Percentiles rank a stretch among this genome's conserved stretches.
Evolutionary conservation across 2,888 invertebrate species (phyloP).

Genomic region (Nomada ferruginata): DNA sequence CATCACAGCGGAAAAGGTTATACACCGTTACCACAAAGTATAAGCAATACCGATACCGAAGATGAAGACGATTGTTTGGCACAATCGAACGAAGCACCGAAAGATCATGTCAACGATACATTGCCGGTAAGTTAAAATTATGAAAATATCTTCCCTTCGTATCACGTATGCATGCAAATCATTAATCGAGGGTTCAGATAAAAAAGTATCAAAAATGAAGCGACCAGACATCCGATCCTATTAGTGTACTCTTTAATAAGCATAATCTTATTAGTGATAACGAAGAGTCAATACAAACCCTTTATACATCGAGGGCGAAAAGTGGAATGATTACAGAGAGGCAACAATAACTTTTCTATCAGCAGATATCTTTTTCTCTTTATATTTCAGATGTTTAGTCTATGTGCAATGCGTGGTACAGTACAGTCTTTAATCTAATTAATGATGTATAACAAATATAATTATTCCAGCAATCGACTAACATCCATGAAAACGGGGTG

Average conservation of each 20-base stretch:
- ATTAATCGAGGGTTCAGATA: no score
- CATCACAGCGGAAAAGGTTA: conserved; percentile 84
- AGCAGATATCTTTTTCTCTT: no score
- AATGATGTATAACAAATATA: not conserved
- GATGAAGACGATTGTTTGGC: conserved; percentile 86
- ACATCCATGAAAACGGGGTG: conserved; percentile 75
- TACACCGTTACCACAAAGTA: conserved; percentile 91
- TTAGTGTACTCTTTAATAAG: not conserved
- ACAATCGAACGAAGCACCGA: conserved; percentile 54
- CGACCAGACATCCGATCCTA: not conserved
- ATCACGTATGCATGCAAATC: no score
- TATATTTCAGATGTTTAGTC: no score
- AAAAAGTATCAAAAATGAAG: not conserved
- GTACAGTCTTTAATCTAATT: no score
- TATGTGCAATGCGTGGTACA: no score
- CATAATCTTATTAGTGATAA: no score
- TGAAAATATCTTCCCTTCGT: not conserved
- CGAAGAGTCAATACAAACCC: no score
- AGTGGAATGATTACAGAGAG: no score
- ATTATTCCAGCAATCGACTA: conserved; percentile 69
- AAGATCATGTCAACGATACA: conserved; percentile 55
- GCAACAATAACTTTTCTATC: no score
- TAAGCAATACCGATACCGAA: conserved; percentile 92
- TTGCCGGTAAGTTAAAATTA: conserved; percentile 45
- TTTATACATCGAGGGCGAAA: no score